Evolutionary conservation across 2,113 vertebrate species (phyloP), one percentile per base, ranked within the genome.

Genomic region (Actenoides hombroni): DNA sequence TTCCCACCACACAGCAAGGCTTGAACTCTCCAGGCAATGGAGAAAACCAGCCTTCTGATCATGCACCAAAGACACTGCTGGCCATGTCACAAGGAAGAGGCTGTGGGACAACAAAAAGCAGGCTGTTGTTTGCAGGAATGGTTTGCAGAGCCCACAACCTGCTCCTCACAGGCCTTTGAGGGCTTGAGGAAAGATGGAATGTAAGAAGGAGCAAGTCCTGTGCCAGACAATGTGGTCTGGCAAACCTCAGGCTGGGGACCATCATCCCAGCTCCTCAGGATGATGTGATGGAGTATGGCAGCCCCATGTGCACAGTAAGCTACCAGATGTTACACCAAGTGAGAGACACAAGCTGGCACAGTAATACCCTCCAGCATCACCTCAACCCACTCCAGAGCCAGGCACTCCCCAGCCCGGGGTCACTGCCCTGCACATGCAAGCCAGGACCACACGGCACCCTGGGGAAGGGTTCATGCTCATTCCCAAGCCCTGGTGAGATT

Each of bases 371-470:
- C 16, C 51, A 67, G 28, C 35, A 74, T 42, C 86, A 92, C 28
- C 39, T 42, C 1, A 0, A 35, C 17, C 14, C 29, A 61, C 39
- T n/a, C 37, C 63, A 94, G 67, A 83, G 46, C n/a, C 5, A 2
- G 24, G 12, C 35, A 48, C 37, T 69, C 12, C 39, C 63, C 15
- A 90, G 0, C 7, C 14, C 0, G 1, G 42, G 17, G 11, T 54
- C 60, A 67, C 7, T 77, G 88, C 67, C 19, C 20, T 0, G 0
- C 2, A 0, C 39, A 57, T 53, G 54, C 61, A 59, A 87, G 44
- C 11, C 2, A 0, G 1, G 48, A 75, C 44, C 17, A 82, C 29
- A n/a, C 40, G 28, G 33, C 33, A 68, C 44, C 40, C 31, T 0
- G 0, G 8, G 25, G 19, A 90, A 92, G 46, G 17, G 37, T n/a